These are phyloP conservation scores for Circaetus cinerascens DNA, from an alignment of 2,113 vertebrate species.

Conservation along the genomic window DNA sequence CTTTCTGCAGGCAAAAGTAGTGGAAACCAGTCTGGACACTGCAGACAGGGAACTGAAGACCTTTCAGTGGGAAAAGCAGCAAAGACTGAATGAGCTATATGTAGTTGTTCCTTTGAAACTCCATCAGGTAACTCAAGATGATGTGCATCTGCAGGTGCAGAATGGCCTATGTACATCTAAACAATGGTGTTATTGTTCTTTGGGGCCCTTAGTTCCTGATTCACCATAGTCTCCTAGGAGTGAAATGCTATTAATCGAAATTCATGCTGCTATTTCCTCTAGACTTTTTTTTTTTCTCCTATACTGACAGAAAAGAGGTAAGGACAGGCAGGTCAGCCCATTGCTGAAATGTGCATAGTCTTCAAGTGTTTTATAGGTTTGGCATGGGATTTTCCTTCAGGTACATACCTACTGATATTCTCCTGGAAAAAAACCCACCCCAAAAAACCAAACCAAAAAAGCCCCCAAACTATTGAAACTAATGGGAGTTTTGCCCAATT, in stretches of 20 bases:
- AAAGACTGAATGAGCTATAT: slow-evolving; percentile 84
- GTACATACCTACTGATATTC: neutral
- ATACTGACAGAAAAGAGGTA: neutral
- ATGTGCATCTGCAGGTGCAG: neutral
- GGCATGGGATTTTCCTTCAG: neutral
- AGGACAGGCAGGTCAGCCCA: neutral
- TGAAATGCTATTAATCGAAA: neutral
- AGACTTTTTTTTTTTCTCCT: neutral
- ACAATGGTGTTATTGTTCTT: neutral
- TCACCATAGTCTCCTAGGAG: neutral
- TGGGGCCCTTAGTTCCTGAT: neutral
- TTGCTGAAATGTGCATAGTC: neutral
- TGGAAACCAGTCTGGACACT: slow-evolving; percentile 67
- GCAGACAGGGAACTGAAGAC: slow-evolving; percentile 81
- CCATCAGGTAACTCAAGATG: slow-evolving; percentile 82
- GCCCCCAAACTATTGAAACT: neutral
- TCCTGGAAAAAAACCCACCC: neutral
- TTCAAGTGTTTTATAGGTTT: neutral
- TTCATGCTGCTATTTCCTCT: neutral
- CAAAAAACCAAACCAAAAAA: neutral
- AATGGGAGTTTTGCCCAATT: neutral
- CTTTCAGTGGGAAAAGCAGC: slow-evolving; percentile 88
- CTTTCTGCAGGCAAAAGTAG: slow-evolving; percentile 76
- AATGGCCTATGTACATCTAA: neutral
- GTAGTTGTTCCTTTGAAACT: slow-evolving; percentile 86